These are phyloP conservation scores for Drosophila differens DNA, from an alignment of 2,888 invertebrate genomes.

Conservation along the genomic window DNA sequence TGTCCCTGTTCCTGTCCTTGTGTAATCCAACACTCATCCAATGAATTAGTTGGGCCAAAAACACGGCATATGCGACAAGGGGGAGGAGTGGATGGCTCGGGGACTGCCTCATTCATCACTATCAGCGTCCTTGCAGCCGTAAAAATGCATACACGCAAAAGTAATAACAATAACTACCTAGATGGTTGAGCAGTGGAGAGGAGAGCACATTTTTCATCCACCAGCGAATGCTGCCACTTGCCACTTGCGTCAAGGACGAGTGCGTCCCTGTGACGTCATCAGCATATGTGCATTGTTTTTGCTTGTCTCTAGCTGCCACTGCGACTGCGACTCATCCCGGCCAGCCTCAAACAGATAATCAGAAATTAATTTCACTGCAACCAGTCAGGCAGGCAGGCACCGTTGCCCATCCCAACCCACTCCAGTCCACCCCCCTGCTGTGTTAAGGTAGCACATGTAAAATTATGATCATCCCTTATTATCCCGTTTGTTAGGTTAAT, in stretches of 20 bases:
- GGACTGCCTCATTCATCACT: conserved; percentile 67
- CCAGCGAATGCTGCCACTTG: conserved; percentile 70
- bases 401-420: conserved; percentile 4
- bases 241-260: conserved; percentile 75
- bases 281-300: conserved; percentile 77
- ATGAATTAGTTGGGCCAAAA: conserved; percentile 73
- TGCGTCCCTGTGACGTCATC: conserved; percentile 55
- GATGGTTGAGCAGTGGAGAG: conserved; percentile 14
- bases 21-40: conserved; percentile 83
- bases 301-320: background rate
- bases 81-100: conserved; percentile 1
- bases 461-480: conserved; percentile 83
- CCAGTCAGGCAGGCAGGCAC: conserved; percentile 43
- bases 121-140: conserved; percentile 51
- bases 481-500: conserved; percentile 80
- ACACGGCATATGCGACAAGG: conserved; percentile 74
- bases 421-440: conserved; percentile 38
- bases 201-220: conserved; percentile 56
- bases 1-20: background rate
- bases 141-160: conserved; percentile 67
- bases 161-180: conserved; percentile 73
- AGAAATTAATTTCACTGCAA: conserved; percentile 84
- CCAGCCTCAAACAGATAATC: conserved; percentile 83
- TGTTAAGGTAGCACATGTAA: conserved; percentile 65
- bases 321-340: conserved; percentile 36